Evolutionary conservation across 2,113 vertebrate genomes (phyloP).

Genomic region (Colistium nudipinnis): DNA sequence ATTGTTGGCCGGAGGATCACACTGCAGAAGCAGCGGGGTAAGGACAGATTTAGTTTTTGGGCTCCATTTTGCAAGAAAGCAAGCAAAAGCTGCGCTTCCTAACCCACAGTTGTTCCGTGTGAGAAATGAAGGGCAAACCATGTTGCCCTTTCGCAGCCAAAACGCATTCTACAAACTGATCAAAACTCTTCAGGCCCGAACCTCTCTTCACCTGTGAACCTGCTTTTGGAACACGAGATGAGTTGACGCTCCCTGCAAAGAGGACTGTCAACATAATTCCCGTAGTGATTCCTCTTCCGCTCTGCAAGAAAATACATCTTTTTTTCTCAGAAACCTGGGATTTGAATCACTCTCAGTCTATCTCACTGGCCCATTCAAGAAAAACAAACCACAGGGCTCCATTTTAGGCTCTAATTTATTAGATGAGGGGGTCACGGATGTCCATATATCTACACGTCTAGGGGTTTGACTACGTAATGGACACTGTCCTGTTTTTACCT

Average conservation of each 20-base stretch:
- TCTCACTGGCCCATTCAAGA: conserved; percentile 39
- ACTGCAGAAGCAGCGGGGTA: conserved; percentile 10
- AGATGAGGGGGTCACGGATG: conserved; percentile 55
- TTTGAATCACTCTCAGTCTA: conserved; percentile 47
- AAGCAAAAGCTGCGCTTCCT: conserved; percentile 23
- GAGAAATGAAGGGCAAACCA: conserved; percentile 54
- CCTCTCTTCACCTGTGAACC: conserved; percentile 58
- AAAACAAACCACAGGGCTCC: conserved; percentile 53
- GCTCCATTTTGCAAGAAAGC: conserved; percentile 44
- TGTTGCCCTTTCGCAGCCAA: conserved; percentile 48
- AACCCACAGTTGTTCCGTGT: conserved; percentile 25
- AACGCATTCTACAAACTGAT: conserved; percentile 56
- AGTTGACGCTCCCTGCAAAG: conserved; percentile 62
- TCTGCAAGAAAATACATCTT: conserved; percentile 24
- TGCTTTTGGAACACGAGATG: conserved; percentile 59
- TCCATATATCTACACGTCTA: conserved; percentile 55
- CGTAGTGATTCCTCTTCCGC: conserved; percentile 65
- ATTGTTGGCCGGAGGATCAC: conserved; percentile 27
- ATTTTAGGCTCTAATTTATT: conserved; percentile 68
- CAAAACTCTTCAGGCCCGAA: conserved; percentile 50
- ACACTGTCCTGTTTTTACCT: conserved; percentile 52
- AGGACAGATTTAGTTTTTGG: conserved; percentile 38
- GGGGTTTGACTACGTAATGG: conserved; percentile 65
- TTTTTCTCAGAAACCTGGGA: conserved; percentile 3
- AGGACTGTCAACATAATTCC: conserved; percentile 74